Evolutionary conservation across 2,888 invertebrate genomes (phyloP), one percentile per base, ranked within the genome.

Genomic region (Gari tellinella): DNA sequence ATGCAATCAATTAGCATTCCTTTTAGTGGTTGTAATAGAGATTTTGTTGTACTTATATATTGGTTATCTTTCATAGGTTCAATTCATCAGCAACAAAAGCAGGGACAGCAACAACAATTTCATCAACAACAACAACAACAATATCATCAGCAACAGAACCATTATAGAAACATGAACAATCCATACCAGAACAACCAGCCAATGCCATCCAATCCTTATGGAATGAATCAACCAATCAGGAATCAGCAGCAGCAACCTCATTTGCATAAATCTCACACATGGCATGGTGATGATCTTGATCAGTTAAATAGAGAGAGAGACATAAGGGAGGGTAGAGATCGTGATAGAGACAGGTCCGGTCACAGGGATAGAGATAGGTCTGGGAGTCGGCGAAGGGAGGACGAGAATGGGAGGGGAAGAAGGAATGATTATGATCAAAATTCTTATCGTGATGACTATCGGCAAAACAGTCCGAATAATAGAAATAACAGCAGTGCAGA

Each of bases 241-340:
- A 40, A 46, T 45, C 64, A 53, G n/a, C 26, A n/a, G 3, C 31
- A 40, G 15, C 49, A 60, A 15, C 57, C 31, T 31, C 48, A 53
- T 51, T 77, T 80, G 43, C 79, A 82, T 2, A 61, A 76, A 53
- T 77, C 80, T 10, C 63, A 78, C 25, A 81, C 82, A 7, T 83
- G 83, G 82, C 80, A 83, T 52, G 83, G 82, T 19, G 52, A 51
- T 26, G 76, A 76, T 46, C 21, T 52, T n/a, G 56, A 41, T 19
- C 43, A 46, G n/a, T 46, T 57, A 19, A 60, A 41, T 10, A 41
- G 57, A 21, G 56, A 58, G 12, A 38, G 48, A 8, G 48, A 55
- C 7, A 49, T 41, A 15, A 53, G 70, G 19, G 65, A 64, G 1
- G 26, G 49, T 31, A 19, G 51, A 14, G 45, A 55, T 2, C 19